Evolutionary conservation across 2,797 vertebrate genomes (phyloP).

Genomic region (Crypturellus tataupa): DNA sequence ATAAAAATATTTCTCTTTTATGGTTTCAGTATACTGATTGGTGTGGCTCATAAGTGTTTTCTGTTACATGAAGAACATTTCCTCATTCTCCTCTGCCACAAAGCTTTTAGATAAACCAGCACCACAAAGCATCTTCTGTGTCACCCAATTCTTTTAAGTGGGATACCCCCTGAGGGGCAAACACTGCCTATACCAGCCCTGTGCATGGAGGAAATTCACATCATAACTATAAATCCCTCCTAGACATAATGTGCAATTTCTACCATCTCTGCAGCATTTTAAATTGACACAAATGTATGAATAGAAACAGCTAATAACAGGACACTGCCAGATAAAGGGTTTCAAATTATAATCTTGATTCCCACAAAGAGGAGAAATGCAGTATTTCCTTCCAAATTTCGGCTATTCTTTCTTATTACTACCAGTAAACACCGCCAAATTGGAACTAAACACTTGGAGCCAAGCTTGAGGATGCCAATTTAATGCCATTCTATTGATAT

Average conservation of each 20-base stretch:
- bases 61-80: not conserved
- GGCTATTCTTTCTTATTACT: not conserved
- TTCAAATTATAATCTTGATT: conserved; percentile 15
- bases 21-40: conserved; percentile 36
- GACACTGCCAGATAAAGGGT: conserved; percentile 8
- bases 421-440: not conserved
- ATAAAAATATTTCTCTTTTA: conserved; percentile 11
- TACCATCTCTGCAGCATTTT: not conserved
- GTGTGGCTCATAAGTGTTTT: conserved; percentile 41
- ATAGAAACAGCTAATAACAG: conserved; percentile 20
- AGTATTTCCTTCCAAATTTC: conserved; percentile 30
- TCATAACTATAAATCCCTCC: not conserved
- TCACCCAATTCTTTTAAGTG: conserved; percentile 13
- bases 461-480: not conserved
- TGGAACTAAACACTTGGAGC: conserved; percentile 5
- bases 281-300: conserved; percentile 14
- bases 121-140: not conserved
- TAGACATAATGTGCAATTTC: conserved; percentile 9
- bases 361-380: not conserved
- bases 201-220: not conserved
- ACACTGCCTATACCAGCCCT: conserved; percentile 11
- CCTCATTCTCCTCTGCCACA: conserved; percentile 24
- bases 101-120: conserved; percentile 53
- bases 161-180: not conserved
- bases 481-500: not conserved